Evolutionary conservation across 2,888 invertebrate genomes (phyloP).

Genomic region (Maniola hyperantus): DNA sequence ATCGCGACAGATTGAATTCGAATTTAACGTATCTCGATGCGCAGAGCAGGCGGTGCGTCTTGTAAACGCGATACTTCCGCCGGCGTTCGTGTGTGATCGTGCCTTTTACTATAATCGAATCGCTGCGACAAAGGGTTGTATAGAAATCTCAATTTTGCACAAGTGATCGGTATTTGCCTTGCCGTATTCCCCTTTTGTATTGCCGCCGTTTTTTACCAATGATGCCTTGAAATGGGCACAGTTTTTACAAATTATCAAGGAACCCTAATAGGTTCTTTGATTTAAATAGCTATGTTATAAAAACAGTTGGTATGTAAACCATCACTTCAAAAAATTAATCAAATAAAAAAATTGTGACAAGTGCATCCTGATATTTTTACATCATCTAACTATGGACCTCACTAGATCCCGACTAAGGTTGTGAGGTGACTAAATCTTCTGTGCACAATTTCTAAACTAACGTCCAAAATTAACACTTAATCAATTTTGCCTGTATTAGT

Average conservation of each 20-base stretch:
- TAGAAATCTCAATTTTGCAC: conserved; percentile 74
- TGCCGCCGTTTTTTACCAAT: conserved; percentile 67
- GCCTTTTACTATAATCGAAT: conserved; percentile 80
- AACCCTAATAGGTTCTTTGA: not conserved
- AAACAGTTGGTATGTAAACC: not conserved
- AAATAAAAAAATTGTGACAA: not conserved
- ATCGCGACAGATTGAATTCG: conserved; percentile 19
- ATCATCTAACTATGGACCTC: no score
- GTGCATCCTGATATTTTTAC: no score
- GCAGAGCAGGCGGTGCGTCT: conserved; percentile 74
- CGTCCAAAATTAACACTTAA: no score
- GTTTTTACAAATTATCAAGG: conserved; percentile 45
- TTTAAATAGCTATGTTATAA: not conserved
- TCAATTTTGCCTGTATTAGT: no score
- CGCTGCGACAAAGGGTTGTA: conserved; percentile 80
- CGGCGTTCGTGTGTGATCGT: conserved; percentile 74
- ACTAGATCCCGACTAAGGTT: no score
- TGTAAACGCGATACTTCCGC: conserved; percentile 83
- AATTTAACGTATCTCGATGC: conserved; percentile 53
- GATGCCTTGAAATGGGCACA: conserved; percentile 50
- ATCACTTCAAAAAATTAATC: not conserved
- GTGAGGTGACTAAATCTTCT: no score
- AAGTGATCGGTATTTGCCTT: conserved; percentile 76
- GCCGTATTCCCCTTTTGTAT: conserved; percentile 65
- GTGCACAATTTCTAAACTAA: no score